A percentile compares a stretch with the other conserved stretches of the same genome.
Evolutionary conservation across 92 coral and sea anemone species (phyloP).

Genomic region (Phenganax stokvisi): DNA sequence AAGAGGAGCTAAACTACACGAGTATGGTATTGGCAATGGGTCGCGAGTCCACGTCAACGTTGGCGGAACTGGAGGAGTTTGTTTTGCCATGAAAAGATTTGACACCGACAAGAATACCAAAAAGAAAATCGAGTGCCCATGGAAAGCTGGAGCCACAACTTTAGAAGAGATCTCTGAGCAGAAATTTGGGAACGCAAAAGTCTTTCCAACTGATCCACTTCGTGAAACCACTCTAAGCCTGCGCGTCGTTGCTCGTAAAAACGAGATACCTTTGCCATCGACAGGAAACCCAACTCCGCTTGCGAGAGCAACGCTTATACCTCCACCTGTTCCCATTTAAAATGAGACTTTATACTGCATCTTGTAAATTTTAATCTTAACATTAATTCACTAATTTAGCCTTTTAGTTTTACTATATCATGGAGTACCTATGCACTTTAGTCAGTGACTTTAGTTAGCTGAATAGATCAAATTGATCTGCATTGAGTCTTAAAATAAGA

Average conservation of each 20-base stretch:
- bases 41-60: conserved; percentile 12
- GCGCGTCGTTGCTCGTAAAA: conserved; percentile 27
- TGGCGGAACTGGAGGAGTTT: conserved; percentile 4
- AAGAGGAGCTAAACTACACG: not conserved
- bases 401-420: too few relatives aligned
- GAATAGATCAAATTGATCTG: too few relatives aligned
- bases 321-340: conserved; percentile 24
- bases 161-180: conserved; percentile 9
- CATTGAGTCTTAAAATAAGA: too few relatives aligned
- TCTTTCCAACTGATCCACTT: not conserved
- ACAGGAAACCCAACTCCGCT: conserved; percentile 29
- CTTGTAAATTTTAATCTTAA: too few relatives aligned
- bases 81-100: too few relatives aligned
- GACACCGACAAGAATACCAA: not conserved
- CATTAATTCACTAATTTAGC: too few relatives aligned
- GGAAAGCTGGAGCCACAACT: conserved; percentile 30
- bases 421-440: too few relatives aligned
- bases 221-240: conserved; percentile 19
- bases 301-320: conserved; percentile 19
- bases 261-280: conserved; percentile 10
- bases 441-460: too few relatives aligned
- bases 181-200: not conserved
- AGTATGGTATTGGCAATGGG: conserved; percentile 16
- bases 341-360: too few relatives aligned
- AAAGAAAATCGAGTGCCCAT: not conserved